Percentiles rank a stretch among this genome's conserved stretches.
Evolutionary conservation across 2,888 invertebrate genomes (phyloP).

Genomic region (Yponomeuta sedellus): DNA sequence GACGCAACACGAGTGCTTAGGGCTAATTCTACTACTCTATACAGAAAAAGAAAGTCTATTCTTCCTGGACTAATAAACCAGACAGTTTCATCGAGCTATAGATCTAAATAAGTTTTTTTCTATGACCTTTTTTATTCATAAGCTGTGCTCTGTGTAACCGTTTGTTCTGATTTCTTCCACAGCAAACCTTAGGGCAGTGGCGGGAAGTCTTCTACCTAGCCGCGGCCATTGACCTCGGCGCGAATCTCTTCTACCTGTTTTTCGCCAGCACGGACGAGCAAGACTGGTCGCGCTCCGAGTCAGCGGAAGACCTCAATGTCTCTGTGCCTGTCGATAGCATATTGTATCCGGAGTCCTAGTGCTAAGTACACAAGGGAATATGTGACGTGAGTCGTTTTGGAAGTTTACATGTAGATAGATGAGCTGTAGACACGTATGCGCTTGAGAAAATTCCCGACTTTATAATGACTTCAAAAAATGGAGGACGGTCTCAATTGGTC

Average conservation of each 20-base stretch:
- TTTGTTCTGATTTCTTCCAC: conserved; percentile 28
- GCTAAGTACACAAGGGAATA: background rate
- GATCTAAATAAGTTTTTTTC: too few relatives aligned
- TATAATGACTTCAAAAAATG: too few relatives aligned
- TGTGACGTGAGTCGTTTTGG: background rate
- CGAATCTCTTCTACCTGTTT: conserved; percentile 85
- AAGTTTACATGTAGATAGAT: background rate
- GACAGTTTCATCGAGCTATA: too few relatives aligned
- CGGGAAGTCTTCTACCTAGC: conserved; percentile 87
- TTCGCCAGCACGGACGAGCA: conserved; percentile 89
- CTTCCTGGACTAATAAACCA: too few relatives aligned
- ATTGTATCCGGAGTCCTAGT: conserved; percentile 58
- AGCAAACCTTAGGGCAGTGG: conserved; percentile 86
- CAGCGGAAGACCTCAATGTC: conserved; percentile 52
- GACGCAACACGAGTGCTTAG: too few relatives aligned
- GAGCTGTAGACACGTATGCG: too few relatives aligned
- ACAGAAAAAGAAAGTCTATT: too few relatives aligned
- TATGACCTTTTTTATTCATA: background rate
- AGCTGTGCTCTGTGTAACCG: background rate
- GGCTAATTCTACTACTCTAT: too few relatives aligned
- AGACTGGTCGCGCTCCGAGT: conserved; percentile 63
- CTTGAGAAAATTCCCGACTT: too few relatives aligned
- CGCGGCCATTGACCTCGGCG: conserved; percentile 83
- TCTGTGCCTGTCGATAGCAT: conserved; percentile 61
- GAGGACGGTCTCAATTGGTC: too few relatives aligned